A percentile compares a stretch with the other conserved stretches of the same genome.
Conservation (phyloP, 2,888 invertebrate genomes). For the Netelia melanura region DNA sequence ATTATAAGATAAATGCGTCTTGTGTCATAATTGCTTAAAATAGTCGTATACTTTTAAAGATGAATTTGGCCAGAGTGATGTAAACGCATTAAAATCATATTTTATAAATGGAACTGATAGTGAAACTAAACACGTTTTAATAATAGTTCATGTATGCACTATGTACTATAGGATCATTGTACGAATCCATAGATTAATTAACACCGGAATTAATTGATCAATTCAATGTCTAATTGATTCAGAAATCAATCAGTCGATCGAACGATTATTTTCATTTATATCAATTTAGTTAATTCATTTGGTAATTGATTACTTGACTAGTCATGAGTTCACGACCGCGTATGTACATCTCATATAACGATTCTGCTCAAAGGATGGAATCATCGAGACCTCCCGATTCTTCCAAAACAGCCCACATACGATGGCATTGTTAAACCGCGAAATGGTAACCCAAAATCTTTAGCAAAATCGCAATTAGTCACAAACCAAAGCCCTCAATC, state of each 20-base stretch:
- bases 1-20: neutral
- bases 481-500: slow-evolving; percentile 49
- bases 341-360: slow-evolving; percentile 14
- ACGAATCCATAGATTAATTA: too few relatives aligned
- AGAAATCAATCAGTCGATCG: neutral
- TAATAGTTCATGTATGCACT: too few relatives aligned
- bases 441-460: slow-evolving; percentile 32
- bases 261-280: neutral
- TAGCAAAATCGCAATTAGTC: slow-evolving; percentile 52
- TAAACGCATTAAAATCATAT: neutral
- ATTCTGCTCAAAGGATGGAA: neutral
- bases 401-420: slow-evolving; percentile 4
- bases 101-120: too few relatives aligned
- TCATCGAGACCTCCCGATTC: neutral
- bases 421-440: slow-evolving; percentile 20
- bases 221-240: too few relatives aligned
- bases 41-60: too few relatives aligned
- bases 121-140: too few relatives aligned
- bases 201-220: too few relatives aligned
- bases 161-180: too few relatives aligned
- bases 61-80: neutral
- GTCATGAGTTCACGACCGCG: neutral
- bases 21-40: too few relatives aligned
- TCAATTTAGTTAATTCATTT: slow-evolving; percentile 13
- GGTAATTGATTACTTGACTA: neutral